These are phyloP conservation scores for Dermochelys coriacea DNA, from an alignment of 2,797 vertebrate genomes.

Conservation along the genomic window DNA sequence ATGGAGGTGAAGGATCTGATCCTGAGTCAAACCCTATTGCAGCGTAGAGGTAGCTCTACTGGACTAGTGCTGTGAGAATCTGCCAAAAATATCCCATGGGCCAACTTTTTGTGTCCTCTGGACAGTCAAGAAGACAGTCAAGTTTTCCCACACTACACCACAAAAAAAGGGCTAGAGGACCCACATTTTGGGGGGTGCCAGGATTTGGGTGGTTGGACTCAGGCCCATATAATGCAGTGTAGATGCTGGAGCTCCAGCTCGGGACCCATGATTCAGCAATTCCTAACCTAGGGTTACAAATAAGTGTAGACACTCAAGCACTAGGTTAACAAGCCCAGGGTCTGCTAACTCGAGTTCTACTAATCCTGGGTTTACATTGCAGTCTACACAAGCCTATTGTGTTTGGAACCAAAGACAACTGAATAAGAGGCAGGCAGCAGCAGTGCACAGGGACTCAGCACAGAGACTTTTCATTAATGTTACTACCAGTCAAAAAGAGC, in stretches of 20 bases:
- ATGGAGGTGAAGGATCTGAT: background rate
- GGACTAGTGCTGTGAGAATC: background rate
- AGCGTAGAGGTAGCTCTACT: background rate
- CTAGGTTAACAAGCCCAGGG: background rate
- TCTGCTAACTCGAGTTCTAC: background rate
- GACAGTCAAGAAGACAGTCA: background rate
- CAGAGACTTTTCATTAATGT: background rate
- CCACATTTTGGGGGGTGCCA: background rate
- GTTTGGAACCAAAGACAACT: background rate
- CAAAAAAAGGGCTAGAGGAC: background rate
- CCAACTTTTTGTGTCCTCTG: background rate
- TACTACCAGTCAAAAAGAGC: background rate
- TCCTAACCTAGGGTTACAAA: background rate
- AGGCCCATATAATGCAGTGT: background rate
- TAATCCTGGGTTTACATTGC: background rate
- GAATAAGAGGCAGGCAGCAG: background rate
- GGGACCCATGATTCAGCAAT: background rate
- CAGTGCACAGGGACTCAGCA: background rate
- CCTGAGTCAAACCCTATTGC: background rate
- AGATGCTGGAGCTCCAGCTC: background rate
- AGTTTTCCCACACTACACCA: background rate
- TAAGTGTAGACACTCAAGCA: background rate
- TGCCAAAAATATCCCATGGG: background rate
- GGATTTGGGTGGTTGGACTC: background rate
- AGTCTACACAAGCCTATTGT: background rate